Base-by-base conservation (phyloP, 1,140 invertebrate genomes). In the Diuraphis noxia region DNA sequence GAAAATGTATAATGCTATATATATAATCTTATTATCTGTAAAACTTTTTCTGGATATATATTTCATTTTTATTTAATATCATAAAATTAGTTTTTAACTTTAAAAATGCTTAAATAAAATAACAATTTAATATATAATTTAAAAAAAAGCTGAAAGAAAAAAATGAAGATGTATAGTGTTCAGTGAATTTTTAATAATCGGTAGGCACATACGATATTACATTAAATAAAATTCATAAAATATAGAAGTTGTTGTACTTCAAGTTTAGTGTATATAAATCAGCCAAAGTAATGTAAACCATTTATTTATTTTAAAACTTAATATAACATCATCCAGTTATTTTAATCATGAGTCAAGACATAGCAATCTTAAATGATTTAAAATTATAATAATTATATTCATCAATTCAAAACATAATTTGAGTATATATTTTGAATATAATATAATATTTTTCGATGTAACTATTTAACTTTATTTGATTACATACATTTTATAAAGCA, bases 61-160 rank as follows among this genome's bases (percentile, higher is more conserved):
- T 84, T 84, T 84, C 41, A 84, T 84, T 84, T 84, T 43, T 84
- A n/a, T 84, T 19, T 84, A n/a, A 43, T 84, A 84, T 43, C 41
- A 43, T 43, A 46, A 84, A 82, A 84, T n/a, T 84, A 84, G 40
- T 84, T 84, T 84, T 40, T 2, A 84, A 84, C 82, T 84, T 84
- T n/a, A 3, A 41, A 43, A 30, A 84, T 30, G 25, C 81, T 40
- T 43, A 84, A 84, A 84, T 84, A 84, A 84, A 43, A 41, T 43
- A 84, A 84, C 30, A 43, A 84, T 43, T 30, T 84, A 84, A 84
- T 84, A 84, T 41, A 84, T 84, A 84, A 84, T 43, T 84, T 84
- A 46, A 84, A 84, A 84, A 17, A 84, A 25, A 30, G 10, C 72
- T 36, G 0, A 23, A 23, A 36, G 8, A 38, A 38, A 79, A 79